Evolutionary conservation across 2,113 vertebrate species (phyloP).

Genomic region (Pteropus alecto): DNA sequence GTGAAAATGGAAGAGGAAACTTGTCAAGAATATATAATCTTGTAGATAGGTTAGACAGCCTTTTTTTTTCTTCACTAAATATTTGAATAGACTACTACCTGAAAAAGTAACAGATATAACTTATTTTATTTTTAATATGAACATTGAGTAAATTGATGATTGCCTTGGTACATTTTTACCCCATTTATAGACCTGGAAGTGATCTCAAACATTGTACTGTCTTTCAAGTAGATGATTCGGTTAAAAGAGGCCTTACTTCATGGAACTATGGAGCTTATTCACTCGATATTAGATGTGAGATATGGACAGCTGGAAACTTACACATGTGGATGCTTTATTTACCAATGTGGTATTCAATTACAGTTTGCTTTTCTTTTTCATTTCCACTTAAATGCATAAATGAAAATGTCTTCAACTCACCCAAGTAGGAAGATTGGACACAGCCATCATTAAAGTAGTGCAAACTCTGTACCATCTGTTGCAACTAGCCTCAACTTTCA

Average conservation of each 20-base stretch:
- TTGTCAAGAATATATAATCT: background rate
- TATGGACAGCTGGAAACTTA: background rate
- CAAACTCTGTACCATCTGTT: conserved; percentile 79
- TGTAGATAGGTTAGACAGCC: background rate
- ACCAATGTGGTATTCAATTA: conserved; percentile 12
- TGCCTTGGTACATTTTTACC: background rate
- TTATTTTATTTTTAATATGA: background rate
- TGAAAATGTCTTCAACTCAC: conserved; percentile 23
- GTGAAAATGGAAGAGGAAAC: background rate
- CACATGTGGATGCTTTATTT: background rate
- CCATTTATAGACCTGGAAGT: background rate
- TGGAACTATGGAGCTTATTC: background rate
- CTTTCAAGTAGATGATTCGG: background rate
- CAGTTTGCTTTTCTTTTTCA: conserved; percentile 35
- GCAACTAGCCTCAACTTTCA: conserved; percentile 64
- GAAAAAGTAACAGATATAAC: background rate
- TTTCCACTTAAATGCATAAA: conserved; percentile 47
- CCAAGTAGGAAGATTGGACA: conserved; percentile 62
- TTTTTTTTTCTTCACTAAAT: background rate
- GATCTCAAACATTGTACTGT: background rate
- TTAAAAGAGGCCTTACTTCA: background rate
- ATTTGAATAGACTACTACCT: background rate
- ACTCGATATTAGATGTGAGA: background rate
- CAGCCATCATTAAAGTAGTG: conserved; percentile 74
- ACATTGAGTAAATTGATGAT: background rate